phyloP scores from a whole-genome alignment of 2,113 vertebrate species.

The Theristicus caerulescens region DNA sequence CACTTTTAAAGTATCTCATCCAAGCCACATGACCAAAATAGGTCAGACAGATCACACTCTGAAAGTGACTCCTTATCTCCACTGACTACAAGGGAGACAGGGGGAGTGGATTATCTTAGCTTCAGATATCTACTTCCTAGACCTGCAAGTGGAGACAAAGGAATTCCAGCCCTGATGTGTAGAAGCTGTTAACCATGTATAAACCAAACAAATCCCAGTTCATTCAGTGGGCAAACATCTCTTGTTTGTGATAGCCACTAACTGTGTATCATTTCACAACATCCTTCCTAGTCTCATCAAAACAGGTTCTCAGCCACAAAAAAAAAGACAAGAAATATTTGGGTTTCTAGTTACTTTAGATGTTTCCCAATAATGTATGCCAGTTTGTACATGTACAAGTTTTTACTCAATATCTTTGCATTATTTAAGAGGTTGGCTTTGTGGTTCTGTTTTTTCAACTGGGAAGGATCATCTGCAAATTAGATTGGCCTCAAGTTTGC shows the following conservation, averaged over 20 bases:
- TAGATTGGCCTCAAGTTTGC: background rate
- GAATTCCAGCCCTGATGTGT: background rate
- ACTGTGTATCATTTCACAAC: background rate
- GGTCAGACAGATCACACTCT: background rate
- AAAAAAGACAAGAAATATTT: background rate
- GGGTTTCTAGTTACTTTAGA: background rate
- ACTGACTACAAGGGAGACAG: rapidly evolving
- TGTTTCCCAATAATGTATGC: background rate
- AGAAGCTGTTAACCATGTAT: background rate
- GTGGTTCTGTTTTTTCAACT: background rate
- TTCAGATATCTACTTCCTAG: background rate
- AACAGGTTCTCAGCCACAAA: background rate
- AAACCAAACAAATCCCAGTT: rapidly evolving
- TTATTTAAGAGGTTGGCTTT: background rate
- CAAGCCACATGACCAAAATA: background rate
- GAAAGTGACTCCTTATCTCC: background rate
- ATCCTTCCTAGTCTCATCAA: background rate
- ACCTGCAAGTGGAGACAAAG: background rate
- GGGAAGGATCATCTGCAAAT: background rate
- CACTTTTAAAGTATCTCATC: background rate
- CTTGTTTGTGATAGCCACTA: background rate
- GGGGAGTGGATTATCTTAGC: background rate
- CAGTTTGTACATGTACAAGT: rapidly evolving
- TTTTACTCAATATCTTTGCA: background rate
- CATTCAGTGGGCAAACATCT: background rate